Evolutionary conservation across 2,888 invertebrate genomes (phyloP).

Genomic region (Rambutsinella grinnellia): DNA sequence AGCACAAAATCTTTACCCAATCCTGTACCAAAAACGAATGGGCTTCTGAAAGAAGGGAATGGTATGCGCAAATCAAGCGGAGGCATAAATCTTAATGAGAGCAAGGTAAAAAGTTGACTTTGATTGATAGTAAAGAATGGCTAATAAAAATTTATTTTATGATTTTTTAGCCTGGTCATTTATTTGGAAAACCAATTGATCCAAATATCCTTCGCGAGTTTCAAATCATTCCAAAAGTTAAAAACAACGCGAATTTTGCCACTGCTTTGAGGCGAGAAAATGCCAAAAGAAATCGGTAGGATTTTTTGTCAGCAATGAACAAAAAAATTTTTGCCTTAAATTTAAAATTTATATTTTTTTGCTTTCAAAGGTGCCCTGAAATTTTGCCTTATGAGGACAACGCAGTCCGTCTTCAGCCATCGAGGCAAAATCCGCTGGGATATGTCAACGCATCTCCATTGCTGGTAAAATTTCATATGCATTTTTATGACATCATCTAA

Average conservation of each 20-base stretch:
- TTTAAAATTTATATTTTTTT: slow-evolving; percentile 1
- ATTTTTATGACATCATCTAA: neutral
- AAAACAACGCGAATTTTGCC: slow-evolving; percentile 78
- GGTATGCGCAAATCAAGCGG: slow-evolving; percentile 21
- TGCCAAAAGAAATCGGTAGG: slow-evolving; percentile 71
- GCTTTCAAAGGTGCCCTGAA: slow-evolving; percentile 74
- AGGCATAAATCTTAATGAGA: slow-evolving; percentile 14
- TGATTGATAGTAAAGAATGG: too few species aligned
- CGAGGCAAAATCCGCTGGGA: slow-evolving; percentile 85
- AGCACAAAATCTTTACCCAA: slow-evolving; percentile 4
- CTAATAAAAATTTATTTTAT: too few species aligned
- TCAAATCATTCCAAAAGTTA: slow-evolving; percentile 84
- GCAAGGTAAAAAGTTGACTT: too few species aligned
- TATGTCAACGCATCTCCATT: slow-evolving; percentile 95
- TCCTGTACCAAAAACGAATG: slow-evolving; percentile 43
- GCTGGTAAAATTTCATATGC: too few species aligned
- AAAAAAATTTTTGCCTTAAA: neutral
- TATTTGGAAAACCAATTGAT: slow-evolving; percentile 67
- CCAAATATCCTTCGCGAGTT: slow-evolving; percentile 78
- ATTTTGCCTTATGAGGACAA: slow-evolving; percentile 93
- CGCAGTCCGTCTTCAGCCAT: slow-evolving; percentile 84
- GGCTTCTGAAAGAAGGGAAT: slow-evolving; percentile 42
- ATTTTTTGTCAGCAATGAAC: neutral
- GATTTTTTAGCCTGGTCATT: slow-evolving; percentile 58
- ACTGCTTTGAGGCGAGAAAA: slow-evolving; percentile 83